phyloP scores from a whole-genome alignment of 2,113 vertebrate species.

The Arvicanthis niloticus region DNA sequence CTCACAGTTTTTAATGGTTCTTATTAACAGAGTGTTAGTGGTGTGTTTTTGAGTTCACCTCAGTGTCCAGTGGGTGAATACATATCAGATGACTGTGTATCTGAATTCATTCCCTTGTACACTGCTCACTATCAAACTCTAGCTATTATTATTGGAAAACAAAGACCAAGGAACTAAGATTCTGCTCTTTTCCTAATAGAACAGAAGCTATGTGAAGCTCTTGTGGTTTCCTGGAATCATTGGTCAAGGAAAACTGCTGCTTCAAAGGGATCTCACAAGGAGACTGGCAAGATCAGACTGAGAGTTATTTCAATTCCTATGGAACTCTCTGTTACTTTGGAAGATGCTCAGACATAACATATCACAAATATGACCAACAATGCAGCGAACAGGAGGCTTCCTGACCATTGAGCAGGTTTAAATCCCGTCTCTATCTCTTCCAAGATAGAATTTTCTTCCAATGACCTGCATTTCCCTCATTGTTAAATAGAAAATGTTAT shows the following conservation, averaged over 20 bases:
- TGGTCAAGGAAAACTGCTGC: not conserved
- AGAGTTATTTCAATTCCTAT: not conserved
- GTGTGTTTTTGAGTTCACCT: conserved; percentile 6
- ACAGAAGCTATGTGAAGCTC: not conserved
- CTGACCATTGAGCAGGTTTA: too few relatives aligned
- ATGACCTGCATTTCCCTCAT: not conserved
- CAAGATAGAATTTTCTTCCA: not conserved
- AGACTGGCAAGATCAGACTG: not conserved
- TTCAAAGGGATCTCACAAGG: conserved; percentile 1
- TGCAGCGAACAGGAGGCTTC: not conserved
- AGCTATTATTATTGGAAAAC: conserved; percentile 13
- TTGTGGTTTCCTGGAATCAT: not conserved
- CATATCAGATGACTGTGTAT: not conserved
- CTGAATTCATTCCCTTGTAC: conserved; percentile 10
- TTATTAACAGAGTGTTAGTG: conserved; percentile 18
- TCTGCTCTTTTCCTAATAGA: not conserved
- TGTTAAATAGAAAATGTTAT: not conserved
- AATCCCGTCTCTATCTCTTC: not conserved
- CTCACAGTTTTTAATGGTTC: not conserved
- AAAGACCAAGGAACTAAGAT: not conserved
- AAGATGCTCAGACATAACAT: not conserved
- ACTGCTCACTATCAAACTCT: conserved; percentile 4
- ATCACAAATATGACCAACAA: not conserved
- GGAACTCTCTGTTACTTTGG: not conserved
- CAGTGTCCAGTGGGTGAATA: not conserved